These are phyloP conservation scores for Drosophila nebulosa DNA, from an alignment of 1,140 invertebrate genomes.

Conservation along the genomic window DNA sequence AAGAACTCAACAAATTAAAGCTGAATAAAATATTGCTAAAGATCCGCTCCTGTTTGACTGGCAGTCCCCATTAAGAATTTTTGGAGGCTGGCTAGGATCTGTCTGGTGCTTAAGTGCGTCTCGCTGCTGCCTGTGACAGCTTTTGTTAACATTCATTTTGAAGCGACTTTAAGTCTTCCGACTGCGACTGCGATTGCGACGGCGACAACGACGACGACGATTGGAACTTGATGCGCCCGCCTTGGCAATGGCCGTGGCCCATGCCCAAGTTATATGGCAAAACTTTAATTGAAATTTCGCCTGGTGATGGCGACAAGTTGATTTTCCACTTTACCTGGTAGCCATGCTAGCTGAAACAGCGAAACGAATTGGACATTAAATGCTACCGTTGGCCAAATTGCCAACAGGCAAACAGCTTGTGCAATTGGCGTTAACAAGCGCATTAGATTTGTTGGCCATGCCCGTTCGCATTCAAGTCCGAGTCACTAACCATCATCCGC, in stretches of 20 bases:
- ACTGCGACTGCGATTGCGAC: constrained; percentile 2
- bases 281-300: constrained; percentile 75
- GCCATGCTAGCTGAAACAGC: constrained; percentile 31
- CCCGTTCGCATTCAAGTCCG: constrained; percentile 1
- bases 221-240: too few relatives aligned
- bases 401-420: constrained; percentile 50
- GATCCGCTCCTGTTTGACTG: constrained; percentile 12
- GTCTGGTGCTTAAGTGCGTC: constrained; percentile 59
- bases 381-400: constrained; percentile 77
- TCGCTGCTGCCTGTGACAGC: constrained; percentile 58
- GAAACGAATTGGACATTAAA: constrained; percentile 79
- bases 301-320: constrained; percentile 62
- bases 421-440: constrained; percentile 76
- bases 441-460: constrained; percentile 52
- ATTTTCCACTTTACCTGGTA: constrained; percentile 57
- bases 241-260: constrained; percentile 8
- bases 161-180: constrained; percentile 45
- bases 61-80: constrained; percentile 69
- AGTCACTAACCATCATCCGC: not conserved
- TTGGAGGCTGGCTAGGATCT: constrained; percentile 58
- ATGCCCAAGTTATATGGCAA: constrained; percentile 36
- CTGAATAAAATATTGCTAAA: not conserved
- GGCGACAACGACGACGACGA: too few relatives aligned
- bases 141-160: constrained; percentile 60
- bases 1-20: not conserved